Evolutionary conservation across 2,113 vertebrate genomes (phyloP).

Genomic region (Tachycineta bicolor): DNA sequence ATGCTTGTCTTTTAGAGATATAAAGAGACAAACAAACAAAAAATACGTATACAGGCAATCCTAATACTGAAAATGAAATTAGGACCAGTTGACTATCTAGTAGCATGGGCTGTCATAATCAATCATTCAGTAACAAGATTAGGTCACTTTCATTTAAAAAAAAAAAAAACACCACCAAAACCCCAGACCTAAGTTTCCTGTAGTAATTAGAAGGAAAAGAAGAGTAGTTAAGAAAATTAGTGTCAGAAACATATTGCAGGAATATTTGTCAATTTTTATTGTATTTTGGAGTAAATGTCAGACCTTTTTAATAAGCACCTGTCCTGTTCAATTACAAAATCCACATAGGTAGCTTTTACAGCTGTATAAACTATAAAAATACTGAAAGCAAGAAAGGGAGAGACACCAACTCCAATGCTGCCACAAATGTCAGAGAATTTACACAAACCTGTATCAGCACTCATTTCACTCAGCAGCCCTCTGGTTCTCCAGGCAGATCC

Average conservation of each 20-base stretch:
- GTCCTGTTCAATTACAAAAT: neutral
- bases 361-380: neutral
- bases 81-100: neutral
- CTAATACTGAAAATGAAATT: neutral
- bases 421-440: neutral
- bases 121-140: neutral
- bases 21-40: neutral
- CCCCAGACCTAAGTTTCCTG: neutral
- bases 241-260: neutral
- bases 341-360: neutral
- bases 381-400: neutral
- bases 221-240: neutral
- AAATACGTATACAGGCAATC: neutral
- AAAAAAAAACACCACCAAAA: neutral
- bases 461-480: slow-evolving; percentile 79
- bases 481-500: slow-evolving; percentile 84
- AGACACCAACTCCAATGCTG: neutral
- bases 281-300: neutral
- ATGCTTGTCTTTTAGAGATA: neutral
- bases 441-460: slow-evolving; percentile 86
- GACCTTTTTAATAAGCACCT: neutral
- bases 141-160: neutral
- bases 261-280: neutral
- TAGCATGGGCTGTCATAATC: neutral
- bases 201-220: neutral